A percentile compares a stretch with the other conserved stretches of the same genome.
Evolutionary conservation across 2,888 invertebrate species (phyloP).

Genomic region (Bombylius major): DNA sequence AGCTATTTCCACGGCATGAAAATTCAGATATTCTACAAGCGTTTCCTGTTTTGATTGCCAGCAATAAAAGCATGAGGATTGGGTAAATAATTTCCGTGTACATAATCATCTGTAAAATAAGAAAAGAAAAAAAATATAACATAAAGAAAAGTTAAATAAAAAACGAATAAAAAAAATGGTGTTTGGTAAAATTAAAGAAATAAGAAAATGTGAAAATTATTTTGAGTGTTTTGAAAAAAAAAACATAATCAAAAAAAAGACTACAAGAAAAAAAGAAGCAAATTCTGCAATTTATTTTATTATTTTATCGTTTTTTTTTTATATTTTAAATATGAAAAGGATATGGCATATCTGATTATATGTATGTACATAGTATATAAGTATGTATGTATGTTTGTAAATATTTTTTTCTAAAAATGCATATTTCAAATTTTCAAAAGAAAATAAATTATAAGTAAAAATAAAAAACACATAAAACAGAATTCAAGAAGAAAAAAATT

Average conservation of each 20-base stretch:
- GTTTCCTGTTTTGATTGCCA: conserved; percentile 28
- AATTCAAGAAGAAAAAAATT: no score
- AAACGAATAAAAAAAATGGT: no score
- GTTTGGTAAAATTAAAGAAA: neutral
- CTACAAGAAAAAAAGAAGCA: no score
- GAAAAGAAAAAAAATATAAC: neutral
- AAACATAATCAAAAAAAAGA: neutral
- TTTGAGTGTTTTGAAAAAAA: neutral
- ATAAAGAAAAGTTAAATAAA: no score
- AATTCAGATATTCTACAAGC: conserved; percentile 69
- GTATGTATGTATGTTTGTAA: neutral
- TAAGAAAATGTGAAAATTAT: neutral
- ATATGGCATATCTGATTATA: neutral
- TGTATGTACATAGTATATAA: neutral
- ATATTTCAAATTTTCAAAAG: no score
- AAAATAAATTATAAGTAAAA: no score
- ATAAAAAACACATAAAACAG: no score
- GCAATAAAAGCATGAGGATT: conserved; percentile 29
- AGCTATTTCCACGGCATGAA: conserved; percentile 52
- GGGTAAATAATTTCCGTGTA: conserved; percentile 26
- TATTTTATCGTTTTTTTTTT: neutral
- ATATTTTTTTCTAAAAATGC: no score
- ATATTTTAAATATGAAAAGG: neutral
- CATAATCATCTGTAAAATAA: conserved; percentile 24
- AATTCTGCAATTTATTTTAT: no score